These are phyloP conservation scores for Pithys albifrons DNA, from an alignment of 2,113 vertebrate genomes.

Conservation along the genomic window DNA sequence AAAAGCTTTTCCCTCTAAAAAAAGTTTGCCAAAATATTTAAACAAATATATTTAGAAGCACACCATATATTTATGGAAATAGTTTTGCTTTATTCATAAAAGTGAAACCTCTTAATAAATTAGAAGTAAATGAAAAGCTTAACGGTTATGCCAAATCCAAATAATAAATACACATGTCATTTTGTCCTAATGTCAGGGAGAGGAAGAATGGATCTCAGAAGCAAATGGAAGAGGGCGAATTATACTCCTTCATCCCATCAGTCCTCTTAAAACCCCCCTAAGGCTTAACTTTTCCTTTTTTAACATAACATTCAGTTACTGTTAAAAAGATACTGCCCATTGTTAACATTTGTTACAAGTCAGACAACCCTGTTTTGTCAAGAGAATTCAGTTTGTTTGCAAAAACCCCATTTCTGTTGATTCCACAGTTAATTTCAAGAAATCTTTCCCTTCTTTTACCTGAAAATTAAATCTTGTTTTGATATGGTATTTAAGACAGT, in stretches of 20 bases:
- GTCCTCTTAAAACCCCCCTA: not conserved
- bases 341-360: not conserved
- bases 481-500: not conserved
- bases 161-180: not conserved
- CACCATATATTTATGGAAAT: not conserved
- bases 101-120: not conserved
- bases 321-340: not conserved
- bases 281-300: not conserved
- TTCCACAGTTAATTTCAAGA: not conserved
- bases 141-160: not conserved
- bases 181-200: not conserved
- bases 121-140: not conserved
- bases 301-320: not conserved
- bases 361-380: not conserved
- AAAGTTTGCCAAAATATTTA: not conserved
- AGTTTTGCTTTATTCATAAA: not conserved
- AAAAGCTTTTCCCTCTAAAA: not conserved
- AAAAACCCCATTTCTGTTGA: not conserved
- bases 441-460: not conserved
- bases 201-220: not conserved
- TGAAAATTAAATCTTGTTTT: not conserved
- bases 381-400: not conserved
- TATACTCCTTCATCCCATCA: not conserved
- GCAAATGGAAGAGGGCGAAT: not conserved
- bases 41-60: not conserved